phyloP scores from a whole-genome alignment of 2,113 vertebrate genomes.

The Cisticola juncidis region DNA sequence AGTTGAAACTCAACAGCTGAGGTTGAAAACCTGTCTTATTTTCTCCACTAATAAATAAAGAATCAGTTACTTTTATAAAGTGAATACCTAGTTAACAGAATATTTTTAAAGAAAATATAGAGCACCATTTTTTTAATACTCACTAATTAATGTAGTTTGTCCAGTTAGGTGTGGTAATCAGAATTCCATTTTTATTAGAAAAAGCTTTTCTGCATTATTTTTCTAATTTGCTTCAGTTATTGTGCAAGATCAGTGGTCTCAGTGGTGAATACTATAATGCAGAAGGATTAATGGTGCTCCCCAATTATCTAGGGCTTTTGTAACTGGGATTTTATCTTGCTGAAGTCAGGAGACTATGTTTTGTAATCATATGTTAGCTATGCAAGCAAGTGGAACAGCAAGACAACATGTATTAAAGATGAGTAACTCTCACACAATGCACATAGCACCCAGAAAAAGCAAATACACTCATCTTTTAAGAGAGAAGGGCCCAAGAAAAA shows the following conservation, averaged over 20 bases:
- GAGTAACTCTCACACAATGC: neutral
- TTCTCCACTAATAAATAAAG: neutral
- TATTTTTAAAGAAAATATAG: neutral
- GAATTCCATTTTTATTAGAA: neutral
- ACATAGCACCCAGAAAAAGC: neutral
- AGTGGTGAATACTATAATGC: neutral
- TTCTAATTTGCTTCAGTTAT: neutral
- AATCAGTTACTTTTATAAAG: neutral
- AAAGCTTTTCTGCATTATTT: neutral
- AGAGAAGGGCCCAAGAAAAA: neutral
- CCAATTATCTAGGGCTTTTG: neutral
- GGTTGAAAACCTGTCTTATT: neutral
- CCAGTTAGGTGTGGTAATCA: neutral
- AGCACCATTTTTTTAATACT: accelerated
- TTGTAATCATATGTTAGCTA: neutral
- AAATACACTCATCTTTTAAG: neutral
- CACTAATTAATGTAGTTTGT: neutral
- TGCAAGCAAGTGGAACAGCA: neutral
- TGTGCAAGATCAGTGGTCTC: neutral
- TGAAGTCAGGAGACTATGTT: neutral
- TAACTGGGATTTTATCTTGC: neutral
- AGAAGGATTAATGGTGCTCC: neutral
- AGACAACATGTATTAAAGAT: neutral
- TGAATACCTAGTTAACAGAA: neutral
- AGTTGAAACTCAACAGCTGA: neutral